Conservation (phyloP, 2,888 invertebrate genomes). For the Thymelicus acteon region DNA sequence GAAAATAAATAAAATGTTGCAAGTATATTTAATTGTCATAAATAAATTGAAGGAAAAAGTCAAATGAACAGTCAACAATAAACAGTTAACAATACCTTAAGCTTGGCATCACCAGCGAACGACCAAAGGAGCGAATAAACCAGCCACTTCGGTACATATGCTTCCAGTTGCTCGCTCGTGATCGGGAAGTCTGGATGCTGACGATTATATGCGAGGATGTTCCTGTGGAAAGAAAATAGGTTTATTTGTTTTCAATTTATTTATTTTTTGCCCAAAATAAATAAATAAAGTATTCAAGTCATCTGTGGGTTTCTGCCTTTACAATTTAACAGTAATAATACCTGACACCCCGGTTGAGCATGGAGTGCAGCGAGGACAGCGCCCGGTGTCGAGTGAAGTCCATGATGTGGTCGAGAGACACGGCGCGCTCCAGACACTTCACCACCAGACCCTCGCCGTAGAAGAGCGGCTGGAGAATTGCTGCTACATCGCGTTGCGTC, state of each 20-base stretch:
- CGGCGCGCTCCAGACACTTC: conserved; percentile 95
- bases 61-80: neutral
- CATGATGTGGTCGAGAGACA: conserved; percentile 98
- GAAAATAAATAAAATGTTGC: conserved; percentile 37
- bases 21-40: neutral
- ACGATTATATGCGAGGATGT: conserved; percentile 96
- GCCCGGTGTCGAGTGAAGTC: conserved; percentile 99
- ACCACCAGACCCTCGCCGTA: conserved; percentile 97
- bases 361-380: conserved; percentile 97
- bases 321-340: conserved; percentile 54
- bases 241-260: neutral
- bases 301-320: too few species aligned
- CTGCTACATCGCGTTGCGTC: conserved; percentile 95
- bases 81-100: conserved; percentile 87
- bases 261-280: too few species aligned
- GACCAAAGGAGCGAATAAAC: conserved; percentile 98
- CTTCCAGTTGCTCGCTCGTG: conserved; percentile 95
- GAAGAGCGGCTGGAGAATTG: conserved; percentile 93
- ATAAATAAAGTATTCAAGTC: too few species aligned
- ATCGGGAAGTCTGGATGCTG: conserved; percentile 98
- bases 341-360: conserved; percentile 97
- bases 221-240: conserved; percentile 74
- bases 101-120: conserved; percentile 98
- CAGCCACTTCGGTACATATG: conserved; percentile 96
- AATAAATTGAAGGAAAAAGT: neutral